These are phyloP conservation scores for Bolborhynchus lineola DNA, from an alignment of 2,113 vertebrate genomes.

Conservation along the genomic window DNA sequence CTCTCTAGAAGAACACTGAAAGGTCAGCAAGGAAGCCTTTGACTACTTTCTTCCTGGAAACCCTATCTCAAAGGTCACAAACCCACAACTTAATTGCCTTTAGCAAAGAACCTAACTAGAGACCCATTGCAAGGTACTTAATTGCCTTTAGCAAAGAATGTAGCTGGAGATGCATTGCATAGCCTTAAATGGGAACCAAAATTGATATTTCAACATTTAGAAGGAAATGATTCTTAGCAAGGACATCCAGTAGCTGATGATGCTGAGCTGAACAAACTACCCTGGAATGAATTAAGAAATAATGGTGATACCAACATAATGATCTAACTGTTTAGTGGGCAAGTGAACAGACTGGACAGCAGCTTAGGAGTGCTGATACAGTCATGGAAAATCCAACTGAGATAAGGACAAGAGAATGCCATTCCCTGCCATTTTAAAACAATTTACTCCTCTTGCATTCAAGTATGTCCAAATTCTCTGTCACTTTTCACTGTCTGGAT, in stretches of 20 bases:
- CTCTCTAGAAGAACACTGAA: conserved; percentile 27
- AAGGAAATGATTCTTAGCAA: conserved; percentile 2
- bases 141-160: conserved; percentile 29
- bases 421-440: background rate
- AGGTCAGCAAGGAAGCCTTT: conserved; percentile 52
- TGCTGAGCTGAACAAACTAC: background rate
- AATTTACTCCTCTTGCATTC: background rate
- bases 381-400: background rate
- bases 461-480: background rate
- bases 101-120: conserved; percentile 47
- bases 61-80: conserved; percentile 40
- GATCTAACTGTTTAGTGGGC: background rate
- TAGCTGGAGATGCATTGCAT: conserved; percentile 34
- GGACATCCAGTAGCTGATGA: background rate
- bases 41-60: conserved; percentile 49
- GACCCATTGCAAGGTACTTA: conserved; percentile 16
- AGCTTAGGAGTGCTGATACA: background rate
- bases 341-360: background rate
- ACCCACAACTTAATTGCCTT: conserved; percentile 62
- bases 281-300: background rate
- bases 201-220: conserved; percentile 50
- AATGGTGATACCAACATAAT: background rate
- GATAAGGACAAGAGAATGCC: background rate
- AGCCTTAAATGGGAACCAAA: conserved; percentile 36
- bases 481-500: background rate